phyloP scores from a whole-genome alignment of 2,113 vertebrate species.

The Serinus canaria region DNA sequence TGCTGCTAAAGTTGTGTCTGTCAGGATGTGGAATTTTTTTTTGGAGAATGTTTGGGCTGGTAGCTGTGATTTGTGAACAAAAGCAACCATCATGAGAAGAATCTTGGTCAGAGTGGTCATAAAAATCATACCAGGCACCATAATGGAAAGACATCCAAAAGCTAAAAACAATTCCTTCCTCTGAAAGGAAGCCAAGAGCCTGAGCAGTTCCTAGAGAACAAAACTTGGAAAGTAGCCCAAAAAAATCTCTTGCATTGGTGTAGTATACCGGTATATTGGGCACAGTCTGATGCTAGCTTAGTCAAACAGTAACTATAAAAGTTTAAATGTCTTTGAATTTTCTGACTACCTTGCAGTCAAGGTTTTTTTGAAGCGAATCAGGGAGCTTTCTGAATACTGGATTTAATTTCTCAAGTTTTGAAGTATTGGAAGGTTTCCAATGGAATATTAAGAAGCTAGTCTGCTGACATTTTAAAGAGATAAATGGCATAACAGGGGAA shows the following conservation, averaged over 20 bases:
- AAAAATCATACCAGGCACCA: not conserved
- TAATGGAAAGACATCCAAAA: not conserved
- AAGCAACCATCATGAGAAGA: not conserved
- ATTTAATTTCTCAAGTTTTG: not conserved
- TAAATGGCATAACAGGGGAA: not conserved
- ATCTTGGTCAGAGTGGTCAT: not conserved
- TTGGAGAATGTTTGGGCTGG: not conserved
- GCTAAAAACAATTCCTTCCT: not conserved
- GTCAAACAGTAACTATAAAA: not conserved
- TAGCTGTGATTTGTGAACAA: not conserved
- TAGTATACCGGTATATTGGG: not conserved
- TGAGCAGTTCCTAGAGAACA: not conserved
- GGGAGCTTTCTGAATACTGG: not conserved
- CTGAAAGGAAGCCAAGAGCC: not conserved
- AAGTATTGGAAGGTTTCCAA: not conserved
- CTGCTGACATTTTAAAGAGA: conserved; percentile 27
- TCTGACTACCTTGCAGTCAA: not conserved
- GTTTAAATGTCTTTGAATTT: not conserved
- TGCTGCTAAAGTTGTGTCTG: not conserved
- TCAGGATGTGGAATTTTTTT: not conserved
- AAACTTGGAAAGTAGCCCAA: not conserved
- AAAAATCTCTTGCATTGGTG: not conserved
- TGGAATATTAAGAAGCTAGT: not conserved
- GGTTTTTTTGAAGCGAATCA: not conserved
- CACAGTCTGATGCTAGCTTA: not conserved